A percentile compares a stretch with the other conserved stretches of the same genome.
Evolutionary conservation across 2,113 vertebrate species (phyloP).

Genomic region (Syngnathus typhle): DNA sequence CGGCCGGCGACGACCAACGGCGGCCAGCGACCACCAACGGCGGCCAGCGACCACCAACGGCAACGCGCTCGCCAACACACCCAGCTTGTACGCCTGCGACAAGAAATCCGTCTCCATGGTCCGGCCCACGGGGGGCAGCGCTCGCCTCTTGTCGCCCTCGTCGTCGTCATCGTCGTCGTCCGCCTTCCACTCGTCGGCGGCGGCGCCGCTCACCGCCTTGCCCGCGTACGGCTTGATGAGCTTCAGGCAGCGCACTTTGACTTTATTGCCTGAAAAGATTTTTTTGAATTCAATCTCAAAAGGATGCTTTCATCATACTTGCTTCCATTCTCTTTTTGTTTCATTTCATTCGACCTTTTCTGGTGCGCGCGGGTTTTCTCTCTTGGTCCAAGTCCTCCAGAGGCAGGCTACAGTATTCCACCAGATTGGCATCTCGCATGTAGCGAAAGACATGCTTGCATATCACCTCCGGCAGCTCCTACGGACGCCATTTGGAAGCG

Average conservation of each 20-base stretch:
- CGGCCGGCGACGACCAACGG: too few relatives aligned
- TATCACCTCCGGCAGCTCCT: slow-evolving; percentile 77
- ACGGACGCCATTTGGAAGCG: not conserved
- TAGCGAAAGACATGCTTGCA: slow-evolving; percentile 83
- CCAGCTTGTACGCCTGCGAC: slow-evolving; percentile 85
- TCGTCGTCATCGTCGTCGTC: slow-evolving; percentile 79
- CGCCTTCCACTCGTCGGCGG: slow-evolving; percentile 75
- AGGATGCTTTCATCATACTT: too few relatives aligned
- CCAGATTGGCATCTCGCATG: slow-evolving; percentile 80
- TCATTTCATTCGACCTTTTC: slow-evolving; percentile 73
- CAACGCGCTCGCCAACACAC: slow-evolving; percentile 63
- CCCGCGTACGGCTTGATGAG: slow-evolving; percentile 80
- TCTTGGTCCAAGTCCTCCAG: slow-evolving; percentile 79
- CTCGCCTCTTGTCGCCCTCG: slow-evolving; percentile 58
- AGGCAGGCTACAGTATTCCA: slow-evolving; percentile 73
- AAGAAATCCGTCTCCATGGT: slow-evolving; percentile 84
- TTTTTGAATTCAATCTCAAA: too few relatives aligned
- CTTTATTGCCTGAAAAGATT: slow-evolving; percentile 72
- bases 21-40: too few relatives aligned
- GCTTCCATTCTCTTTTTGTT: too few relatives aligned
- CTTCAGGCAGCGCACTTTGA: slow-evolving; percentile 82
- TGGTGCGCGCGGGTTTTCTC: slow-evolving; percentile 78
- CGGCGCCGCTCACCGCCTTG: slow-evolving; percentile 64
- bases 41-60: too few relatives aligned
- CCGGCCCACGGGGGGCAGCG: slow-evolving; percentile 67